Conservation (phyloP, 2,888 invertebrate genomes). For the Acanthosepion lycidas region DNA sequence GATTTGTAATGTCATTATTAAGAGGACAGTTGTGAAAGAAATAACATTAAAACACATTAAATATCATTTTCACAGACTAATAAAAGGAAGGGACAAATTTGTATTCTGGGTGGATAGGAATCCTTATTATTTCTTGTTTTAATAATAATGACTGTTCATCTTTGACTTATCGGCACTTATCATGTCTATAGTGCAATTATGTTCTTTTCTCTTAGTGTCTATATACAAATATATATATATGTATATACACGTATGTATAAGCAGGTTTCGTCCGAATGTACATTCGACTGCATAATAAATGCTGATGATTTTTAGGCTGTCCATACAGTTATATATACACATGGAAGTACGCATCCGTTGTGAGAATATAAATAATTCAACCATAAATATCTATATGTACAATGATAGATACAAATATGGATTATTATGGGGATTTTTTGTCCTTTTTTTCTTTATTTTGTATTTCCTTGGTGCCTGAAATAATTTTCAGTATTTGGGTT, state of each 20-base stretch:
- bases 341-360: background rate
- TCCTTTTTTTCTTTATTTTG: background rate
- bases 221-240: background rate
- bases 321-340: background rate
- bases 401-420: background rate
- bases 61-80: conserved; percentile 15
- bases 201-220: background rate
- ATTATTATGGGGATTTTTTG: background rate
- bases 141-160: background rate
- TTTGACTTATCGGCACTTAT: background rate
- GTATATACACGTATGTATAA: background rate
- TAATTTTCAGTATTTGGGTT: too few relatives aligned
- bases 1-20: too few relatives aligned
- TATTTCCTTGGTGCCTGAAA: background rate
- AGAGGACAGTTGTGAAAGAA: background rate
- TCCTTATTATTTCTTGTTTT: background rate
- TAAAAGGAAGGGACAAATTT: background rate
- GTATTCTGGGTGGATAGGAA: background rate
- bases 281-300: background rate
- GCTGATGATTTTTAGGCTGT: background rate
- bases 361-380: background rate
- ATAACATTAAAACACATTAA: background rate
- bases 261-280: background rate
- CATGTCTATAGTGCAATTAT: background rate
- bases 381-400: background rate